Conservation (phyloP, 1,140 invertebrate genomes). For the Ridgeia piscesae region DNA sequence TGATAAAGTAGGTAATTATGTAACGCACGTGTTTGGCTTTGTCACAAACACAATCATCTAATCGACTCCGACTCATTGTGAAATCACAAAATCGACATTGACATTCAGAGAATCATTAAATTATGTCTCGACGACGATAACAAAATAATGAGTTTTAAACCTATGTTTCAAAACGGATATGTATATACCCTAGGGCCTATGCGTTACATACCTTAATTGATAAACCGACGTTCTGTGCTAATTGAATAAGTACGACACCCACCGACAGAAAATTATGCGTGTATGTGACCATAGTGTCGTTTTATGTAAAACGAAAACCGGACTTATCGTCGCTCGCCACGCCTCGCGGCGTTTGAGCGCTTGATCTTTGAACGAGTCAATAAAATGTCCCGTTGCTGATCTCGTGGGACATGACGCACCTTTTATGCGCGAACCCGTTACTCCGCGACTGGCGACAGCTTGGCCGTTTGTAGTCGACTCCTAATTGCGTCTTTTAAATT, state of each 20-base stretch:
- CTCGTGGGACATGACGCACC: neutral
- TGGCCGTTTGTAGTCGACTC: neutral
- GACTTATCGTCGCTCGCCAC: neutral
- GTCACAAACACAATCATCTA: neutral
- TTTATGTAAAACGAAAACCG: neutral
- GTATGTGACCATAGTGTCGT: neutral
- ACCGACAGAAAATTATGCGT: neutral
- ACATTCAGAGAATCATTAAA: neutral
- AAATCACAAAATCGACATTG: neutral
- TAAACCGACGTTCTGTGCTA: neutral
- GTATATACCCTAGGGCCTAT: neutral
- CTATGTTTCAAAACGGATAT: neutral
- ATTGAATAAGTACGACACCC: neutral
- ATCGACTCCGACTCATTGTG: neutral
- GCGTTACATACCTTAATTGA: neutral
- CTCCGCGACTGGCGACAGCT: neutral
- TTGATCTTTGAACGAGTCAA: neutral
- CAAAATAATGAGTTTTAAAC: neutral
- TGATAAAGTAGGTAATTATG: neutral
- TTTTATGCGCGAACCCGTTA: neutral
- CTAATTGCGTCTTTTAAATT: constrained; percentile 1
- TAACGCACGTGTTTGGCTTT: neutral
- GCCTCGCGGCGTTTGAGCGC: neutral
- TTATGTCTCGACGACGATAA: neutral
- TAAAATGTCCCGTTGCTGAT: neutral